Conservation (phyloP, 2,888 invertebrate genomes). For the Zonitis immaculata region DNA sequence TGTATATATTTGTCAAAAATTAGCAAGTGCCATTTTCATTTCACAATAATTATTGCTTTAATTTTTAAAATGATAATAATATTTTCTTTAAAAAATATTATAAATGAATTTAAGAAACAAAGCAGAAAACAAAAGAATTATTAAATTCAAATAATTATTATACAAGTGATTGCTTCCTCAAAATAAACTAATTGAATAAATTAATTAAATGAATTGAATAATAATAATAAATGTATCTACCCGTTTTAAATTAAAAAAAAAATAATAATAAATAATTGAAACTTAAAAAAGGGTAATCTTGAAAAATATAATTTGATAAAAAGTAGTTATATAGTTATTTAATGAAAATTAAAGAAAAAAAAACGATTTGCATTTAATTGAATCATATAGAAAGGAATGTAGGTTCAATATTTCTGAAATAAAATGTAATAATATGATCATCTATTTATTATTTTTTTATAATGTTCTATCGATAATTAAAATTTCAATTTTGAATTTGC, state of each 20-base stretch:
- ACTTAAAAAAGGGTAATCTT: slow-evolving; percentile 26
- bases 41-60: slow-evolving; percentile 5
- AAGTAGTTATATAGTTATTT: slow-evolving; percentile 21
- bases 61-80: slow-evolving; percentile 6
- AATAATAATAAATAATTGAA: slow-evolving; percentile 6
- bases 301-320: slow-evolving; percentile 31
- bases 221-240: slow-evolving; percentile 23
- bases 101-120: slow-evolving; percentile 5
- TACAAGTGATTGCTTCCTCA: slow-evolving; percentile 26
- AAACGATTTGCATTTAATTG: slow-evolving; percentile 37
- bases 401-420: slow-evolving; percentile 43
- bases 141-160: slow-evolving; percentile 14
- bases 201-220: no score
- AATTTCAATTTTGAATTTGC: no score
- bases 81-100: not conserved
- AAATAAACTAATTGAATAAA: no score
- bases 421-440: slow-evolving; percentile 29
- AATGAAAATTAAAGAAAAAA: no score
- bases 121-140: no score
- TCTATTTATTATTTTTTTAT: no score
- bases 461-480: no score
- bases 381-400: slow-evolving; percentile 34
- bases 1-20: slow-evolving; percentile 5
- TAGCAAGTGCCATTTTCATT: slow-evolving; percentile 18
- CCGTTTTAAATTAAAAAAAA: slow-evolving; percentile 11